These are phyloP conservation scores for Acromyrmex charruanus DNA, from an alignment of 1,140 invertebrate genomes.

Conservation along the genomic window DNA sequence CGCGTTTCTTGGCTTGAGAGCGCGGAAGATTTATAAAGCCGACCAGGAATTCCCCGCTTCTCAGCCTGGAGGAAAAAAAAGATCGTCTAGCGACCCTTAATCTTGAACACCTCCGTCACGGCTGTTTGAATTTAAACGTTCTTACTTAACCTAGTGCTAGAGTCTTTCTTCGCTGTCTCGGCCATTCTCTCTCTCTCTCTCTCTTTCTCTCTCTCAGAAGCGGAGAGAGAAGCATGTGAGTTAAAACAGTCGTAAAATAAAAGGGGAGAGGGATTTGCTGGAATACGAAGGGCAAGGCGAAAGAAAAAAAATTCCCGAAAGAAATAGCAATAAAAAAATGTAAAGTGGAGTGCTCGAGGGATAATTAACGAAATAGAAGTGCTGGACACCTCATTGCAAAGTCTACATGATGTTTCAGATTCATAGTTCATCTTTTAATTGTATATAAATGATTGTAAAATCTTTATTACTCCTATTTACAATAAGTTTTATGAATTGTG, in stretches of 20 bases:
- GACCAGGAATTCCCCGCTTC: conserved; percentile 57
- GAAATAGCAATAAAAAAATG: conserved; percentile 34
- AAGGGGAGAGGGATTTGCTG: conserved; percentile 52
- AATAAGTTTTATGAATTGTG: not conserved
- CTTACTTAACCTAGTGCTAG: conserved; percentile 33
- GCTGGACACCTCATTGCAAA: conserved; percentile 22
- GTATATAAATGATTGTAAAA: not conserved
- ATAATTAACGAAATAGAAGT: conserved; percentile 69
- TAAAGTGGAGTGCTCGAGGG: conserved; percentile 50
- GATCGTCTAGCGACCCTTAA: conserved; percentile 67
- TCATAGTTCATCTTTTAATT: not conserved
- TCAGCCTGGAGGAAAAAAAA: conserved; percentile 14
- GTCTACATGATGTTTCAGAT: conserved; percentile 15
- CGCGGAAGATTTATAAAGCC: conserved; percentile 66
- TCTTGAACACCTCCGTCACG: conserved; percentile 58
- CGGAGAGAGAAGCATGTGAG: conserved; percentile 33
- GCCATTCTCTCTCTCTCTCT: not conserved
- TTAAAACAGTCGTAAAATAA: conserved; percentile 67
- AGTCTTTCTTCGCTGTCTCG: not conserved
- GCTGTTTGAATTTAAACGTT: conserved; percentile 71
- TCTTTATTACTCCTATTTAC: not conserved
- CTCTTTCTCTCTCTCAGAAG: conserved; percentile 21
- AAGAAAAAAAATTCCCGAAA: not conserved
- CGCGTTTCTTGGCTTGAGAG: conserved; percentile 44
- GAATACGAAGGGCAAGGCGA: not conserved